phyloP scores from a whole-genome alignment of 2,113 vertebrate species.

The Megaceryle maxima region DNA sequence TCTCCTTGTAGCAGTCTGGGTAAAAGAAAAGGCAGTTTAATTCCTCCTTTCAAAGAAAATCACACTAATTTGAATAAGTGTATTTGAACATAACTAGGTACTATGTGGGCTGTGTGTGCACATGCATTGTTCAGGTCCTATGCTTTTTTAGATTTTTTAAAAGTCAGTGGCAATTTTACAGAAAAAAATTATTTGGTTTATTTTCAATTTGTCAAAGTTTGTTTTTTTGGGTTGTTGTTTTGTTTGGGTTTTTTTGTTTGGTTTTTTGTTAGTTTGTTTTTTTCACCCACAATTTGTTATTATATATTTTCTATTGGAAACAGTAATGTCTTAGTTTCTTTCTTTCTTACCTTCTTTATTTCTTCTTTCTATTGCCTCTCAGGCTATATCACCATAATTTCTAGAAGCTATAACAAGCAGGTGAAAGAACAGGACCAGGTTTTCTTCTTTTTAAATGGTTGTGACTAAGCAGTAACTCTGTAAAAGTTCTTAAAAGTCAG shows the following conservation, averaged over 20 bases:
- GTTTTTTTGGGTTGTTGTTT: too few relatives aligned
- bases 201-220: background rate
- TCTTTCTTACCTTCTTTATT: background rate
- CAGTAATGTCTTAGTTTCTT: background rate
- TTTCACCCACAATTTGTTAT: background rate
- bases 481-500: slow-evolving; percentile 10
- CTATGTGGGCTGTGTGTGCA: background rate
- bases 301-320: background rate
- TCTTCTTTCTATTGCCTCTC: background rate
- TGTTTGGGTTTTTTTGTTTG: too few relatives aligned
- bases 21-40: slow-evolving; percentile 28
- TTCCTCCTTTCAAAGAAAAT: slow-evolving; percentile 26
- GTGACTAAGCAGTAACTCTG: slow-evolving; percentile 26
- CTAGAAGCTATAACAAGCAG: background rate
- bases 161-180: background rate
- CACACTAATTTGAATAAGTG: background rate
- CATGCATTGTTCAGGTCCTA: background rate
- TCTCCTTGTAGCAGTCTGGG: background rate
- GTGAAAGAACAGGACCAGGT: background rate
- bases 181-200: background rate
- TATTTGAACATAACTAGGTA: background rate
- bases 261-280: background rate
- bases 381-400: slow-evolving; percentile 17
- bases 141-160: background rate
- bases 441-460: background rate